Conservation (phyloP, 2,797 vertebrate genomes). For the Hippocampus kuda region DNA sequence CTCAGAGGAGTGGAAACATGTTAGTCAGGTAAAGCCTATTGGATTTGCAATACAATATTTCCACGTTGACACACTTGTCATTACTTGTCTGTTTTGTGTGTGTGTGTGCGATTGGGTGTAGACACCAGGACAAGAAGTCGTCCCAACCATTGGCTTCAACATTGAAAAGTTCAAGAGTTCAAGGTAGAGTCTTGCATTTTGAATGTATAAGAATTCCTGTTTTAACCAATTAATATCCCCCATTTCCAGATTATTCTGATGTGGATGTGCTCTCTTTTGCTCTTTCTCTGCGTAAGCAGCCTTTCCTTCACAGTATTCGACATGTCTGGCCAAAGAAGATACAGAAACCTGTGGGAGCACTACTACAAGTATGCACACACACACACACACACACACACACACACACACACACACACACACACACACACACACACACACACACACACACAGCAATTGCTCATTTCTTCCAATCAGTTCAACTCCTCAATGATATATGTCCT, state of each 20-base stretch:
- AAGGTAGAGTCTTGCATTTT: slow-evolving; percentile 63
- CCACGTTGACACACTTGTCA: slow-evolving; percentile 46
- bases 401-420: too few species aligned
- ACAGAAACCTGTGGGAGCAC: slow-evolving; percentile 97
- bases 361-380: slow-evolving; percentile 87
- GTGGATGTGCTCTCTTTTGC: neutral
- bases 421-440: too few species aligned
- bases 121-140: slow-evolving; percentile 90
- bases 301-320: slow-evolving; percentile 96
- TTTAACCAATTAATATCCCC: neutral
- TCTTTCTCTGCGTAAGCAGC: slow-evolving; percentile 52
- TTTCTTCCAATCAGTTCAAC: neutral
- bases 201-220: neutral
- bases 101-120: slow-evolving; percentile 55
- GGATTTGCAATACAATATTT: slow-evolving; percentile 14
- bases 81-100: slow-evolving; percentile 52
- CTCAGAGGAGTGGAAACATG: slow-evolving; percentile 65
- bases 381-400: too few species aligned
- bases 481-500: neutral
- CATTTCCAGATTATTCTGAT: neutral
- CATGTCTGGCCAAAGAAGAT: slow-evolving; percentile 96
- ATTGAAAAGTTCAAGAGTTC: slow-evolving; percentile 98
- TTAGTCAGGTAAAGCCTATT: slow-evolving; percentile 59
- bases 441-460: too few species aligned
- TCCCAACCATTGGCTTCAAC: slow-evolving; percentile 97